Evolutionary conservation across 2,888 invertebrate genomes (phyloP).

Genomic region (Hemaris fuciformis): DNA sequence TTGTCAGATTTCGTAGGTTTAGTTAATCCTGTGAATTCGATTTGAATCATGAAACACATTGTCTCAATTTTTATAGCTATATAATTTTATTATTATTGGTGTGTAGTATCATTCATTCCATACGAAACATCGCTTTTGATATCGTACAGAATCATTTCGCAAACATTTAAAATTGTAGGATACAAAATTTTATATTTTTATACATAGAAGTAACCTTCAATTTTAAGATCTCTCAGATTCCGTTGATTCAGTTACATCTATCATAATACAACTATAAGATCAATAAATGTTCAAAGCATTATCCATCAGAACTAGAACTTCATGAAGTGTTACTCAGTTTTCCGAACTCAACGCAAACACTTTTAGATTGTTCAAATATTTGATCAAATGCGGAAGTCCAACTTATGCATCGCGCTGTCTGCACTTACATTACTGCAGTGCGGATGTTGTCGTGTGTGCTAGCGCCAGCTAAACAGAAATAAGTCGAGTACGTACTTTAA

Average conservation of each 20-base stretch:
- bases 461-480: neutral
- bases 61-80: neutral
- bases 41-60: neutral
- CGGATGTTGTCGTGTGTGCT: neutral
- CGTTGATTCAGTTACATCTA: neutral
- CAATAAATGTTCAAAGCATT: neutral
- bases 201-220: neutral
- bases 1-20: neutral
- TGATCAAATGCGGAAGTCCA: neutral
- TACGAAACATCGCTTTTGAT: neutral
- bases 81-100: neutral
- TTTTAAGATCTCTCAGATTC: no score
- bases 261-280: neutral
- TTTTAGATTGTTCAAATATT: neutral
- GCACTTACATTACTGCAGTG: neutral
- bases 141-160: neutral
- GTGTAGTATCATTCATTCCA: neutral
- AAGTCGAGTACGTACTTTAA: neutral
- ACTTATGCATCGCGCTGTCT: neutral
- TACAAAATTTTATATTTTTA: neutral
- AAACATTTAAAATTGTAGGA: neutral
- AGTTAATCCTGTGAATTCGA: neutral
- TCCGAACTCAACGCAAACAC: neutral
- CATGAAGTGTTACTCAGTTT: neutral
- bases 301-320: neutral